Conservation (phyloP, 2,888 invertebrate genomes). For the Pterostichus niger region DNA sequence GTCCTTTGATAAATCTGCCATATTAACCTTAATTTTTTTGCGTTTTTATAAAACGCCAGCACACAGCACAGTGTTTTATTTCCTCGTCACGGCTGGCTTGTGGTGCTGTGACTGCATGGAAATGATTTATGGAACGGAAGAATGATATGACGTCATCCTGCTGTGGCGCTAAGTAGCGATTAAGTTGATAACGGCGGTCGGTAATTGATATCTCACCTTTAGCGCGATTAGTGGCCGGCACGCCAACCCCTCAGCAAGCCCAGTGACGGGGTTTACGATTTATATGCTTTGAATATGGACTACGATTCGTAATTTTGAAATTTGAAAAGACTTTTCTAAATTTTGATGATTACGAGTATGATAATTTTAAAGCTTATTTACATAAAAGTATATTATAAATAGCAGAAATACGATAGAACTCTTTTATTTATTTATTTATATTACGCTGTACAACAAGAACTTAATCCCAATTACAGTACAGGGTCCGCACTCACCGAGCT, state of each 20-base stretch:
- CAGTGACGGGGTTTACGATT: too few species aligned
- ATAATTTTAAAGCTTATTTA: too few species aligned
- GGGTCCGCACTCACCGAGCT: too few species aligned
- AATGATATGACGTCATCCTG: constrained; percentile 57
- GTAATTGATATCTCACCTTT: constrained; percentile 64
- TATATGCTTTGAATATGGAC: too few species aligned
- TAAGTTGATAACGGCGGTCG: constrained; percentile 55
- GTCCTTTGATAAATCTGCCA: constrained; percentile 45
- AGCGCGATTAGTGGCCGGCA: constrained; percentile 45
- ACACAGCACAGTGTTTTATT: constrained; percentile 1
- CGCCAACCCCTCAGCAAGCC: constrained; percentile 3
- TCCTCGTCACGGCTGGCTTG: constrained; percentile 9
- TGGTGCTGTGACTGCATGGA: constrained; percentile 37
- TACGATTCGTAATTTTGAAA: too few species aligned
- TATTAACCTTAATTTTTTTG: constrained; percentile 45
- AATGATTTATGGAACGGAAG: constrained; percentile 62
- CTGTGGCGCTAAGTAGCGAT: constrained; percentile 59
- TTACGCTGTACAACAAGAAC: too few species aligned
- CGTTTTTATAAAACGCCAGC: constrained; percentile 34
- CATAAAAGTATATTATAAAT: too few species aligned
- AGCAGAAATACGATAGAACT: too few species aligned
- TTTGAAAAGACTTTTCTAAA: not conserved
- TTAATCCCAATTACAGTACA: too few species aligned
- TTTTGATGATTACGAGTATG: too few species aligned
- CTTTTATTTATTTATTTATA: too few species aligned